These are phyloP conservation scores for Myopa tessellatipennis DNA, from an alignment of 2,888 invertebrate species.

Conservation along the genomic window DNA sequence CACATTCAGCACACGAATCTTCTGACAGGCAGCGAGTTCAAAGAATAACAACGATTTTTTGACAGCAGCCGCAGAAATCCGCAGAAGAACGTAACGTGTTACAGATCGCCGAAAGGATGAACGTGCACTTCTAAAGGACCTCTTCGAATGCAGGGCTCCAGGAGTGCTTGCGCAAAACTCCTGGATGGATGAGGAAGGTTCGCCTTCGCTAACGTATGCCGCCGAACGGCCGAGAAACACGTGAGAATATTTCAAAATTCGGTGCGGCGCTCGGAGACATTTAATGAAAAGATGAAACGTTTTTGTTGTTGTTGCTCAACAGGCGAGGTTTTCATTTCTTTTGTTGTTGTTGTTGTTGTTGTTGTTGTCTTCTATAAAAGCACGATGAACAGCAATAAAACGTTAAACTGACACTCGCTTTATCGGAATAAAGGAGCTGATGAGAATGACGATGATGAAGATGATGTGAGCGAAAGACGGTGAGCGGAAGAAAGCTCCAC, in stretches of 20 bases:
- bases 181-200: no score
- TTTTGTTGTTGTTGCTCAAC: neutral
- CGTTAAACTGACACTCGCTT: slow-evolving; percentile 50
- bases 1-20: neutral
- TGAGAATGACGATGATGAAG: slow-evolving; percentile 45
- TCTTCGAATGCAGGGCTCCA: neutral
- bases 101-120: slow-evolving; percentile 25
- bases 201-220: neutral
- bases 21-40: neutral
- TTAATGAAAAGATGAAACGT: slow-evolving; percentile 18
- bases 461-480: slow-evolving; percentile 14
- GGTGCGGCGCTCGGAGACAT: neutral
- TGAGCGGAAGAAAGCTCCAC: neutral
- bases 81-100: neutral
- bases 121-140: slow-evolving; percentile 34
- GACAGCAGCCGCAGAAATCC: neutral
- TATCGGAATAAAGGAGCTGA: slow-evolving; percentile 48
- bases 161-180: neutral
- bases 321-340: no score
- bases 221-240: neutral
- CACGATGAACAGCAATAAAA: slow-evolving; percentile 47
- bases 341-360: no score
- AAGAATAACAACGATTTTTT: neutral
- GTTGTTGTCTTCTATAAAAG: neutral
- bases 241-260: slow-evolving; percentile 33